Base-by-base conservation (phyloP, 2,113 vertebrate species). In the Leucosticte australis region DNA sequence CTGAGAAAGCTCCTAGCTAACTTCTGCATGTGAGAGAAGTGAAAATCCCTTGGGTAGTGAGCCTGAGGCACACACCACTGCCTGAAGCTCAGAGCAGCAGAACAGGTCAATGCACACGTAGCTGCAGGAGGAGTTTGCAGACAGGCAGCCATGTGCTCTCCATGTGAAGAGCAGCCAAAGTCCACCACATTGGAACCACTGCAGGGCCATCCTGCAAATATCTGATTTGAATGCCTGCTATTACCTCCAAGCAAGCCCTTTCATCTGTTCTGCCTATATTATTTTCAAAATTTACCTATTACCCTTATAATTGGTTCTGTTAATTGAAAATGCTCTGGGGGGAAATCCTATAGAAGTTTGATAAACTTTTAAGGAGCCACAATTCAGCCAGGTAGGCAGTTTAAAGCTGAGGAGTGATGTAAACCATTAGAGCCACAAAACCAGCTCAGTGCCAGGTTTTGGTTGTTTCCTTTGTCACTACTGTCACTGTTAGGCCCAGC, bases 41-140 rank as follows among this genome's bases (percentile, higher is more conserved):
- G 55, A 92, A 91, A 94, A 73, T 62, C 31, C 68, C 90, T 65
- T 5, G 41, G 33, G 63, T 35, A 49, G 42, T 30, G 74, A 89
- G 87, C 94, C 94, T 35, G 60, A 85, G 78, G 92, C 86, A 71
- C 73, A 28, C 19, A 69, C 14, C 69, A 52, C n/a, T 81, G 83
- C 91, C 89, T 90, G 79, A 42, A 92, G 87, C 91, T 93, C 57
- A 71, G 74, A 93, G 83, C 65, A 95, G 79, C 52, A 85, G 65
- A 81, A 71, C 82, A 92, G 82, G 78, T 65, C 89, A 94, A 31
- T 47, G 89, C 89, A 96, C 86, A 89, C 0, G 1, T n/a, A 74
- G 87, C 90, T 85, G 94, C 75, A 85, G 83, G 55, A 77, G 37
- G 15, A 31, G 59, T 73, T 46, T 73, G 74, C 50, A 83, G 26